These are phyloP conservation scores for Machimus atricapillus DNA, from an alignment of 2,888 invertebrate genomes.

Conservation along the genomic window DNA sequence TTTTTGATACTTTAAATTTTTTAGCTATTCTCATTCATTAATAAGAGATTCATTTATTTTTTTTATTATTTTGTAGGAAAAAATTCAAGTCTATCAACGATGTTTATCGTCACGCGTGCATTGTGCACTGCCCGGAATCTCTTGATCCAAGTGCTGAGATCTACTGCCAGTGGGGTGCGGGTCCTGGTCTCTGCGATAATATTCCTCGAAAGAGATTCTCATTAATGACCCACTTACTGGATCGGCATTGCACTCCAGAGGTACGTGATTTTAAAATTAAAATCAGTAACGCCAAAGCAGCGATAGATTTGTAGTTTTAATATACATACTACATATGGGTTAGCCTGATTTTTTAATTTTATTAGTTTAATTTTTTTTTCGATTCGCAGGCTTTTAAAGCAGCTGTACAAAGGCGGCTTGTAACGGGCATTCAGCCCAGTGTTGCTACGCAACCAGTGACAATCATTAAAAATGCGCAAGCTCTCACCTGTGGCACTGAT, in stretches of 20 bases:
- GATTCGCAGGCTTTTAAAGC: conserved; percentile 53
- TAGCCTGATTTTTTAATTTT: neutral
- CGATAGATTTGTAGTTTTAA: neutral
- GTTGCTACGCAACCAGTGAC: conserved; percentile 57
- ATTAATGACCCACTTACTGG: conserved; percentile 94
- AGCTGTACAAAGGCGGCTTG: conserved; percentile 57
- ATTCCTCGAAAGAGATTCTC: conserved; percentile 91
- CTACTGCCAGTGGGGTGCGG: conserved; percentile 83
- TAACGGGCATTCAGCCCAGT: conserved; percentile 55
- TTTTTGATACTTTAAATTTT: too few relatives aligned
- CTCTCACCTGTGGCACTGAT: conserved; percentile 50
- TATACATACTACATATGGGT: neutral
- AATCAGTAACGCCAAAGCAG: neutral
- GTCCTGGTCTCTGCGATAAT: conserved; percentile 77
- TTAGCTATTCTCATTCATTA: too few relatives aligned
- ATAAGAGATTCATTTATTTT: too few relatives aligned
- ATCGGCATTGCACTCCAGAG: conserved; percentile 89
- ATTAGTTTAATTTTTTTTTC: neutral
- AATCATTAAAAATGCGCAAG: conserved; percentile 58
- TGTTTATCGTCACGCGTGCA: conserved; percentile 88
- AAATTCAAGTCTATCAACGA: conserved; percentile 78
- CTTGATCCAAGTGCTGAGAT: conserved; percentile 73
- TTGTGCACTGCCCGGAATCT: conserved; percentile 79
- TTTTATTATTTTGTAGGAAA: conserved; percentile 57
- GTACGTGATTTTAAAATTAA: conserved; percentile 61